Conservation (phyloP, 2,888 invertebrate species). For the Petrolisthes manimaculis region DNA sequence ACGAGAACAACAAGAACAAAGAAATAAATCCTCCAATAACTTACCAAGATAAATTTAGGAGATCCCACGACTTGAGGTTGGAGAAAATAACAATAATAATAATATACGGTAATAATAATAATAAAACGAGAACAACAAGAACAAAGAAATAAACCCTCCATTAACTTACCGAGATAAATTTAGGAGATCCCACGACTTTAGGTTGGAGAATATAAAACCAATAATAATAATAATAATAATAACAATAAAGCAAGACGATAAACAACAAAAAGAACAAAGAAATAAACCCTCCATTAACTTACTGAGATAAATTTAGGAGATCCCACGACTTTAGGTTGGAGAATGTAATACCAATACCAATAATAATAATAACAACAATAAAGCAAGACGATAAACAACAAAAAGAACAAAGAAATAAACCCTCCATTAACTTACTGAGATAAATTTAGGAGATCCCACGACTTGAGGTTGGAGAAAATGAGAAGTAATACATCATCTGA, state of each 20-base stretch:
- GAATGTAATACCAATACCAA: slow-evolving; percentile 10
- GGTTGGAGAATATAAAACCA: slow-evolving; percentile 45
- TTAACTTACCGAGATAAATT: slow-evolving; percentile 38
- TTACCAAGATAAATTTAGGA: slow-evolving; percentile 43
- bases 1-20: background rate
- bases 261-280: background rate
- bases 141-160: too few species aligned
- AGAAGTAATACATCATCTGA: slow-evolving; percentile 54
- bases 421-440: slow-evolving; percentile 33
- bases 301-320: background rate
- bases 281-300: background rate
- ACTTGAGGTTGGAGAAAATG: slow-evolving; percentile 48
- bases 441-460: slow-evolving; percentile 47
- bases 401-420: background rate
- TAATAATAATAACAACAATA: too few species aligned
- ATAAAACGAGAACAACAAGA: background rate
- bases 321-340: background rate
- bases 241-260: background rate
- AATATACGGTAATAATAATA: background rate
- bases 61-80: slow-evolving; percentile 47
- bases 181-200: slow-evolving; percentile 51
- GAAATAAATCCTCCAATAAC: background rate
- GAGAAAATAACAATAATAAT: slow-evolving; percentile 42
- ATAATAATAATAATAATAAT: background rate
- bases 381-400: background rate